Base-by-base conservation (phyloP, 2,113 vertebrate species). In the Heliornis fulica region DNA sequence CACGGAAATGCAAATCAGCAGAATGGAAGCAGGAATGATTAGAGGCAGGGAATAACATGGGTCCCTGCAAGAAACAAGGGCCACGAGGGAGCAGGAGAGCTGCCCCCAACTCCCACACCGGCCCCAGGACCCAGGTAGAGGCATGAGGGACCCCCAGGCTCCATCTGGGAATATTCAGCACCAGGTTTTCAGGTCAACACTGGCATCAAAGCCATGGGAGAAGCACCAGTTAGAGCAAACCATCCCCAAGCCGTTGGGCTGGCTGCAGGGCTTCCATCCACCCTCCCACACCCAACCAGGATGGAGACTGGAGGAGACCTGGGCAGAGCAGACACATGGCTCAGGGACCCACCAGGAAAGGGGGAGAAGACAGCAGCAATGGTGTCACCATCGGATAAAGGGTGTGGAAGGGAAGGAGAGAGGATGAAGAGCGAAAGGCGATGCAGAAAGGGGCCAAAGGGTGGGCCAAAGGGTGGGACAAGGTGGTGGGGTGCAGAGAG, bases 1-100 rank as follows among this genome's bases (percentile, higher is more conserved):
- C 7, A 0, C 56, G 88, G 94, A 96, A 97, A 97, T 96, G 94
- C 93, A 97, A 96, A 96, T 97, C 95, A 97, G 97, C 92, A 93
- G 90, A 92, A 95, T 90, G 92, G 94, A 89, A 96, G 80, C 3
- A 1, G 70, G 92, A 93, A 56, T 71, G 95, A 97, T 96, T 95
- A 93, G 63, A 96, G 82, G 64, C 93, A 87, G 70, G 68, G 89
- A 94, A 80, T 45, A 84, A 76, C 23, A 14, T 18, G 76, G 86
- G 65, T 86, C 76, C 83, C 85, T 11, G 4, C 0, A 3, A 80
- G 46, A 56, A 65, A 61, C 6, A 7, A 25, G 46, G 31, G 51
- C 50, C 48, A 34, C 0, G 3, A 72, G 10, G 26, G 56, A 19
- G 20, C 41, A 74, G 64, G 28, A 68, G 32, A 90, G 46, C 46